A percentile compares a stretch with the other conserved stretches of the same genome.
Evolutionary conservation across 2,888 invertebrate species (phyloP).

Genomic region (Andrena hattorfiana): DNA sequence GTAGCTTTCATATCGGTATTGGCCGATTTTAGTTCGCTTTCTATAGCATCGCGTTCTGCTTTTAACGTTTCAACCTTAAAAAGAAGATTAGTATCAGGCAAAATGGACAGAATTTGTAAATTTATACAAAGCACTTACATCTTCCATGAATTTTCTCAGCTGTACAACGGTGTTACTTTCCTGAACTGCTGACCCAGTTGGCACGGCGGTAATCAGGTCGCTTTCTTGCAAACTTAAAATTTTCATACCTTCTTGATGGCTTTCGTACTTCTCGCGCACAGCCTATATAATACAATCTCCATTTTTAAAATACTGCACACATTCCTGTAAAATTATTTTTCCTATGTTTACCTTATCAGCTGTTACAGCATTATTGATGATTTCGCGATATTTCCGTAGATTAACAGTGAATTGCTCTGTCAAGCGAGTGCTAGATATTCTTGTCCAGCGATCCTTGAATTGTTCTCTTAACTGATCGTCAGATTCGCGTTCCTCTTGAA

Average conservation of each 20-base stretch:
- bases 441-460: conserved; percentile 97
- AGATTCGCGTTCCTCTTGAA: conserved; percentile 96
- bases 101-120: conserved; percentile 3
- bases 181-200: conserved; percentile 87
- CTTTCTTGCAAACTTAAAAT: conserved; percentile 91
- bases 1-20: conserved; percentile 93
- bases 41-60: conserved; percentile 95
- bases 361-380: conserved; percentile 94
- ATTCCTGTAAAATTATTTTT: not conserved
- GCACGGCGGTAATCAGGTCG: conserved; percentile 90
- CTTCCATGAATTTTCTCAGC: conserved; percentile 92
- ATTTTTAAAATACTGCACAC: not conserved
- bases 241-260: conserved; percentile 92
- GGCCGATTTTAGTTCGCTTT: conserved; percentile 93
- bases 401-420: conserved; percentile 96
- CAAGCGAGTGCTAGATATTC: conserved; percentile 94
- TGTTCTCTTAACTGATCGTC: conserved; percentile 95
- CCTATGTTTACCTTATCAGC: conserved; percentile 86
- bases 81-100: conserved; percentile 19
- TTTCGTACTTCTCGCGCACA: conserved; percentile 94
- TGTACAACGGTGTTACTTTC: conserved; percentile 88
- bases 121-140: conserved; percentile 84
- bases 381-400: conserved; percentile 96
- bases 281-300: conserved; percentile 84
- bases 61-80: conserved; percentile 92